These are phyloP conservation scores for Pangasius djambal DNA, from an alignment of 2,797 vertebrate species.

Conservation along the genomic window DNA sequence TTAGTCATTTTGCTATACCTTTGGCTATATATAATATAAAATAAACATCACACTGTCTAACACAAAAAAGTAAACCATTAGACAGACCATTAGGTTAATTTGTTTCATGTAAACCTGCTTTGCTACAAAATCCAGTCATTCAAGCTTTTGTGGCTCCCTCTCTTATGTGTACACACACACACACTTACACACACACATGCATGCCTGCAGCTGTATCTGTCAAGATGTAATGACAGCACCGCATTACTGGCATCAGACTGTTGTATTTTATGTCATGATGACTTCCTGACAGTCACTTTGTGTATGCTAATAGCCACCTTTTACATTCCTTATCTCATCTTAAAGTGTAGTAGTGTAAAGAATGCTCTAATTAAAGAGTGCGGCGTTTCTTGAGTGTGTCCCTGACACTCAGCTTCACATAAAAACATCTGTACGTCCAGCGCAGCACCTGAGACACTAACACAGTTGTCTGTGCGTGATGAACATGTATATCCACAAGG, in stretches of 20 bases:
- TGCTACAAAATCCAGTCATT: background rate
- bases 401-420: background rate
- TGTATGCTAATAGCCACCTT: background rate
- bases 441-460: background rate
- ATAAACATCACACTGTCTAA: background rate
- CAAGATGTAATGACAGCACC: background rate
- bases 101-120: background rate
- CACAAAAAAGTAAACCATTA: background rate
- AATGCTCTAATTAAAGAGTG: conserved; percentile 12
- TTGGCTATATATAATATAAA: background rate
- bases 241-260: background rate
- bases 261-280: background rate
- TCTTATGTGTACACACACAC: background rate
- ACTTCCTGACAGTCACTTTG: background rate
- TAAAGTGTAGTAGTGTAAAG: conserved; percentile 1
- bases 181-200: background rate
- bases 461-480: background rate
- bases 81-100: background rate
- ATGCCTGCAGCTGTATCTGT: background rate
- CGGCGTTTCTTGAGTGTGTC: background rate
- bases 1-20: background rate
- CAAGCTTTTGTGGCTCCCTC: background rate
- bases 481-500: background rate
- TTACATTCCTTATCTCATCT: background rate
- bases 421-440: background rate